Base-by-base conservation (phyloP, 1,140 invertebrate species). In the Dufourea novaeangliae region DNA sequence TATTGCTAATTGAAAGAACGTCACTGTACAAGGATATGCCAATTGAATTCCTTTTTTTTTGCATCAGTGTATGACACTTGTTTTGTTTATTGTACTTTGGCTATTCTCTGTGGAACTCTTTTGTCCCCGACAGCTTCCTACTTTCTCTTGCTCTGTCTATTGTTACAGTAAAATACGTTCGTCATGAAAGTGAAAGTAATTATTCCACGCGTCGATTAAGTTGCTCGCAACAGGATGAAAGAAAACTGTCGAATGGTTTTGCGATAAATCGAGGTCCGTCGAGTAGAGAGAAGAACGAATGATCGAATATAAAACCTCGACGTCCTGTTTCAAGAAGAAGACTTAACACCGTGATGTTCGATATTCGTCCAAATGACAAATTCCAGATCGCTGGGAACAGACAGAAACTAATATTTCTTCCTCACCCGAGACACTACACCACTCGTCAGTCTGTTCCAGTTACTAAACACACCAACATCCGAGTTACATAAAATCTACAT, bases 1-100 rank as follows among this genome's bases (percentile, higher is more conserved):
- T 20, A 3, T 20, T 0, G 62, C 61, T 74, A 74, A 74, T 74
- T 74, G 66, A 63, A 32, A 8, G 25, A 1, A 11, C 59, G 1
- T 2, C 12, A 29, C 11, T 10, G 52, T 17, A 4, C 22, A 11
- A 22, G 22, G 22, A 52, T 11, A 10, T n/a, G n/a, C 3, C 44
- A 4, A 46, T 46, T 46, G 17, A 20, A 44, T 44, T 44, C 41
- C 4, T 44, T 2, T 17, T 44, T 14, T 44, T 14, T 11, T 14
- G 14, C n/a, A n/a, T n/a, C n/a, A n/a, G n/a, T n/a, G 41, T 44
- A 1, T 14, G 14, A 44, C 20, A 20, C 41, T 46, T 17, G 4
- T 20, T 20, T 14, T 5, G 14, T 20, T 46, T 46, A 20, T 46
- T 46, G 12, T 14, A 44, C 17, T 11, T 11, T 44, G 14, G 41